Evolutionary conservation across 2,113 vertebrate genomes (phyloP).

Genomic region (Cyprinus carpio): DNA sequence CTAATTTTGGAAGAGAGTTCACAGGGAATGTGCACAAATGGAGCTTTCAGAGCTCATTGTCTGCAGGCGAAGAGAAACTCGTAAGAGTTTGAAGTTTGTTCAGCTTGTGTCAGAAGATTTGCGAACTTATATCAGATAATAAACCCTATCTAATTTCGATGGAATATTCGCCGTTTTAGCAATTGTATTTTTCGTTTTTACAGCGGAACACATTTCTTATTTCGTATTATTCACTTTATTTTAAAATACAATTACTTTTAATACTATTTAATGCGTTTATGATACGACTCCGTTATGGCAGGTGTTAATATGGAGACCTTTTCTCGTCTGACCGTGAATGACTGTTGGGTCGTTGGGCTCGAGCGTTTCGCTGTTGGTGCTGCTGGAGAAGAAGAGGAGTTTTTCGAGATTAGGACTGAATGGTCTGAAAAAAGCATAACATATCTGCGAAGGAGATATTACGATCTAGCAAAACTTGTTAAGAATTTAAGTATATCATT

Average conservation of each 20-base stretch:
- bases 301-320: slow-evolving; percentile 83
- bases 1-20: neutral
- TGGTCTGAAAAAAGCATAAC: slow-evolving; percentile 84
- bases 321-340: slow-evolving; percentile 78
- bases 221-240: too few species aligned
- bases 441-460: slow-evolving; percentile 80
- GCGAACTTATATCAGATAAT: neutral
- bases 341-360: slow-evolving; percentile 85
- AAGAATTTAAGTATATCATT: slow-evolving; percentile 80
- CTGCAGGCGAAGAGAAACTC: neutral
- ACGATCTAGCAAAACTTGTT: slow-evolving; percentile 78
- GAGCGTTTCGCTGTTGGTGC: slow-evolving; percentile 79
- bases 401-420: slow-evolving; percentile 84
- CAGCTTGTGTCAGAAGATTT: neutral
- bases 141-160: neutral
- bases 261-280: neutral
- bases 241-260: neutral
- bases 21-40: neutral
- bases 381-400: slow-evolving; percentile 81
- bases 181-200: neutral
- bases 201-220: neutral
- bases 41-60: neutral
- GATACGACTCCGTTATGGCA: slow-evolving; percentile 40
- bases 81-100: neutral
- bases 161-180: neutral